phyloP scores from a whole-genome alignment of 1,140 invertebrate species.

The Camponotus pennsylvanicus region DNA sequence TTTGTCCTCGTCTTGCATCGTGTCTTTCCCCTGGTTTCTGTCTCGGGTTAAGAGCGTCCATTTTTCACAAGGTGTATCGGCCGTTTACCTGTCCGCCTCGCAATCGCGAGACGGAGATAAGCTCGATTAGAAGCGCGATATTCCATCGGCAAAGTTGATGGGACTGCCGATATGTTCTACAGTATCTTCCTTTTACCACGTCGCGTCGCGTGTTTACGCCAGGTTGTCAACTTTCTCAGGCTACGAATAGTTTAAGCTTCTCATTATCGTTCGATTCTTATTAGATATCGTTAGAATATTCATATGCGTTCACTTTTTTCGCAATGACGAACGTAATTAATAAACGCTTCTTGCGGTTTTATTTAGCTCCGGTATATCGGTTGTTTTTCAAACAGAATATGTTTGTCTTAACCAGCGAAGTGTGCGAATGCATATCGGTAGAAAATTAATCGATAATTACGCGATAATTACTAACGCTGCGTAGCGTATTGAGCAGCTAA shows the following conservation, averaged over 20 bases:
- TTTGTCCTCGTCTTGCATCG: constrained; percentile 31
- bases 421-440: background rate
- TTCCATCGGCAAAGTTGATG: constrained; percentile 45
- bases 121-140: constrained; percentile 56
- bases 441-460: constrained; percentile 26
- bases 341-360: constrained; percentile 6
- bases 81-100: background rate
- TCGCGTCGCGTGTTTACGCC: background rate
- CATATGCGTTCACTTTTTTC: constrained; percentile 6
- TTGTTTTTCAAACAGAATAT: constrained; percentile 3
- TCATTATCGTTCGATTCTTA: constrained; percentile 27
- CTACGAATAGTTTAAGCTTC: constrained; percentile 1
- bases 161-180: constrained; percentile 6
- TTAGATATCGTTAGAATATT: constrained; percentile 40
- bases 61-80: constrained; percentile 46
- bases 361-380: background rate
- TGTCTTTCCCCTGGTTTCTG: background rate
- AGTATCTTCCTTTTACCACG: constrained; percentile 22
- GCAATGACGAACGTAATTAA: constrained; percentile 30
- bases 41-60: constrained; percentile 40
- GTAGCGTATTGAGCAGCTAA: constrained; percentile 33
- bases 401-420: background rate
- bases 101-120: constrained; percentile 34
- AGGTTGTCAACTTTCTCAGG: constrained; percentile 29
- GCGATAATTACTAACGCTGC: constrained; percentile 24